Evolutionary conservation across 1,140 invertebrate genomes (phyloP), one percentile per base, ranked within the genome.

Genomic region (Rhopalosiphum maidis): DNA sequence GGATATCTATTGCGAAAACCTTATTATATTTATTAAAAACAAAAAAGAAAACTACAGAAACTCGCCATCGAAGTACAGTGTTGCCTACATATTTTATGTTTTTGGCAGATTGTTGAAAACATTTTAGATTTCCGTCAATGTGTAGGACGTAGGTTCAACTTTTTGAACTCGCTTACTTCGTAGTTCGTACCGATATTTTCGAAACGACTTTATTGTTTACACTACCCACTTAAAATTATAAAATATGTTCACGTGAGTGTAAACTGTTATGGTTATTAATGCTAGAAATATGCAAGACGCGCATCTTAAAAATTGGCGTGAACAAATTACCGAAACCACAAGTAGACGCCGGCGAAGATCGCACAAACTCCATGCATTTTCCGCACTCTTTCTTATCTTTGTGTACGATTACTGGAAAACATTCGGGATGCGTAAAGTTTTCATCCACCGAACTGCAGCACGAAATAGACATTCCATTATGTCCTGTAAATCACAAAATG

Each of bases 341-440:
- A n/a, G 97, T 97, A 15, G 98, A 98, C 4, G 98, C 97, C 0
- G 98, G 97, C 6, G 98, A 97, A 0, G 97, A 98, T 85, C 98
- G 95, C 0, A 98, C 97, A 94, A 98, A 98, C 94, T 98, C 97
- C 96, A 98, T 97, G 94, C 98, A 98, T 7, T 96, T 94, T 90
- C 96, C 95, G 94, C 97, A 97, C 94, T 96, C 97, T 0, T 97
- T 96, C 95, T 98, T 98, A 0, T 22, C 35, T 2, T 96, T 96
- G 2, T 95, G 96, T 43, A 98, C 95, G 2, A 95, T 94, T 0
- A 98, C 98, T 0, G 98, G 97, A 95, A 97, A 98, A 95, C 98
- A 98, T 94, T 98, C 97, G 0, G 98, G 97, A 95, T 98, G 97
- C 6, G 94, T 94, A 4, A 94, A 93, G 87, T 95, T 95, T 90